These are phyloP conservation scores for Petrocephalus zakoni DNA, from an alignment of 2,113 vertebrate species.

Conservation along the genomic window DNA sequence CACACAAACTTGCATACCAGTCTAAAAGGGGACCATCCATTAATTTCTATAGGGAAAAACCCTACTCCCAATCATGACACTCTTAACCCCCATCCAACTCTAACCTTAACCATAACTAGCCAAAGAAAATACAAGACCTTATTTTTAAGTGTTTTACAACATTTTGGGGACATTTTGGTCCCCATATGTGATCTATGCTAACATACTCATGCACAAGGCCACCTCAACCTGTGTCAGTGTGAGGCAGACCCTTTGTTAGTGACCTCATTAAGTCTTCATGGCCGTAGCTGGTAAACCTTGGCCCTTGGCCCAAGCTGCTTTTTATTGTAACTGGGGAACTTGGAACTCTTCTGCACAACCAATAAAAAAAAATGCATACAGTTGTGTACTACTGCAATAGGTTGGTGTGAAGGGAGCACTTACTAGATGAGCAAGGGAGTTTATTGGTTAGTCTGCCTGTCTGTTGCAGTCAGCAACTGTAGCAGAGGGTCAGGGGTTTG, in stretches of 20 bases:
- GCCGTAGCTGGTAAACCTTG: background rate
- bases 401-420: background rate
- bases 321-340: background rate
- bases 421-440: background rate
- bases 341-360: background rate
- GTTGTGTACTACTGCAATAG: background rate
- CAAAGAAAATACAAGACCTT: too few relatives aligned
- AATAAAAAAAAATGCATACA: background rate
- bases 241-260: background rate
- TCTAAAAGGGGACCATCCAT: too few relatives aligned
- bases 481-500: background rate
- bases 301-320: too few relatives aligned
- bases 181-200: too few relatives aligned
- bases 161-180: too few relatives aligned
- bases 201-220: background rate
- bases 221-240: background rate
- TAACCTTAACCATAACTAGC: too few relatives aligned
- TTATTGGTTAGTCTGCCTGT: background rate
- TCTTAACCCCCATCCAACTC: too few relatives aligned
- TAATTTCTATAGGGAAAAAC: too few relatives aligned
- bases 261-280: background rate
- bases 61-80: too few relatives aligned
- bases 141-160: too few relatives aligned
- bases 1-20: too few relatives aligned
- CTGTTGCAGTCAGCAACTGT: background rate